Evolutionary conservation across 2,797 vertebrate genomes (phyloP), one percentile per base, ranked within the genome.

Genomic region (Craterocephalus amniculus): DNA sequence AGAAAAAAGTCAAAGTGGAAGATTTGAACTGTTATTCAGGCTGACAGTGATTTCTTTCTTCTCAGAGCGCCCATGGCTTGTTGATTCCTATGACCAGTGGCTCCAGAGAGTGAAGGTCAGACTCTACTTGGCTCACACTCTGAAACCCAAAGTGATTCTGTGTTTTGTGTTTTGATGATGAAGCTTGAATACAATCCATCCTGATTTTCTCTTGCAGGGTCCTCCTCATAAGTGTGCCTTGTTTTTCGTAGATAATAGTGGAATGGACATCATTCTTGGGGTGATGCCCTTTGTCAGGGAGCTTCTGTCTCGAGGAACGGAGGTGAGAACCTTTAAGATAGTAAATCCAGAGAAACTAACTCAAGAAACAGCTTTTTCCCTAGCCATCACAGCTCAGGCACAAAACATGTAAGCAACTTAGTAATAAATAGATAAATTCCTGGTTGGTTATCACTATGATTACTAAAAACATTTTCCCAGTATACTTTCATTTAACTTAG

Each of bases 231-330:
- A 96, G 96, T 99, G 98, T 97, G 98, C 98, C 94, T 97, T 99
- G 95, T 98, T 99, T 95, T 99, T 99, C 94, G 97, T 99, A 95
- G 98, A 99, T 96, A 99, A 99, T 95, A 99, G 98, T 93, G 98
- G 98, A 90, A 94, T 99, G 91, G 98, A 99, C 95, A 96, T 99
- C 92, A 99, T 99, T 94, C 95, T 99, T 90, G 98, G 98, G 83
- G 96, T 99, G 91, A 99, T 99, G 92, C 98, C 98, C 89, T 98
- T 99, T 95, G 95, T 99, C 90, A 94, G 98, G 95, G 98, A 99
- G 91, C 96, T 99, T 79, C 96, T 99, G 84, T 94, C 93, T 92
- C 93, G 97, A 87, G 97, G 98, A 83, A 99, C 98, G 4, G 96
- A 99, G 98, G 98, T 98, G 86, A 94, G 95, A 68, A 68, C 24